These are phyloP conservation scores for Drosophila tsacasi DNA, from an alignment of 1,140 invertebrate genomes.

Conservation along the genomic window DNA sequence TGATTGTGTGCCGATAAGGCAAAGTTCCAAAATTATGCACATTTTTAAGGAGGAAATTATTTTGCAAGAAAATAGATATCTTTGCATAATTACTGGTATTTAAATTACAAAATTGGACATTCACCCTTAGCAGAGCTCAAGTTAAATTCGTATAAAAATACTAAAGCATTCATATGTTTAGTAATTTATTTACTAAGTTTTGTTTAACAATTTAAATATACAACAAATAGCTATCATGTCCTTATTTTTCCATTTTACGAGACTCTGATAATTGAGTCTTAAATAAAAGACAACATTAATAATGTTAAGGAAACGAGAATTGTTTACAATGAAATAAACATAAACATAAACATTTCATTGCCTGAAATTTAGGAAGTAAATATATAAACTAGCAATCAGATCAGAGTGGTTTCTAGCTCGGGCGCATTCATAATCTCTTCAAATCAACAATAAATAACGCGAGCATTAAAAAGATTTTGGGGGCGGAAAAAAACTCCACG, in stretches of 20 bases:
- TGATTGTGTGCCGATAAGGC: conserved; percentile 38
- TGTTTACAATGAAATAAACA: conserved; percentile 21
- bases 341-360: conserved; percentile 28
- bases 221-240: no score
- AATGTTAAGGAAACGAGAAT: conserved; percentile 4
- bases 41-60: conserved; percentile 11
- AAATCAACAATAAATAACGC: conserved; percentile 32
- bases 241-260: not conserved
- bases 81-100: not conserved
- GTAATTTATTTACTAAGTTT: no score
- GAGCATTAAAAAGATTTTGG: conserved; percentile 22
- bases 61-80: not conserved
- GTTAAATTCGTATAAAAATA: not conserved
- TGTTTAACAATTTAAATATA: no score
- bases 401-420: conserved; percentile 6
- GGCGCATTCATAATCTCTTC: conserved; percentile 15
- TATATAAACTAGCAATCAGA: not conserved
- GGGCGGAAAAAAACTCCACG: not conserved
- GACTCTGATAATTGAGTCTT: not conserved
- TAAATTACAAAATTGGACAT: not conserved
- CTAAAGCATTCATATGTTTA: no score
- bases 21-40: conserved; percentile 22
- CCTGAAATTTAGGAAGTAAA: not conserved
- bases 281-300: conserved; percentile 1
- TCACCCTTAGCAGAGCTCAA: not conserved